Conservation (phyloP, 1,140 invertebrate genomes). For the Sweltsa coloradensis region DNA sequence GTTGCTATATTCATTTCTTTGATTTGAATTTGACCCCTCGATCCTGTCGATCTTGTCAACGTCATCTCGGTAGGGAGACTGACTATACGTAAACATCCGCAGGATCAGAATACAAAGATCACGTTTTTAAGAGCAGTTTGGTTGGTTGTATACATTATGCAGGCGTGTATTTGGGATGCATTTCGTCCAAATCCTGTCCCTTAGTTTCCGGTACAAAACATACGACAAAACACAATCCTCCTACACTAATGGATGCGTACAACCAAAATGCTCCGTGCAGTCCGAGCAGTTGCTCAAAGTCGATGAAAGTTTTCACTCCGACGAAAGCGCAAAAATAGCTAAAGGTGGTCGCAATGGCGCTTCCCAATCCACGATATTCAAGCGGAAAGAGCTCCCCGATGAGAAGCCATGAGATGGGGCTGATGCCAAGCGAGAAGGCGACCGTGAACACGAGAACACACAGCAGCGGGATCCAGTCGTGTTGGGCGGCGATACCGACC, state of each 20-base stretch:
- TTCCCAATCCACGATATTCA: slow-evolving; percentile 70
- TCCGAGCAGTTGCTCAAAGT: slow-evolving; percentile 60
- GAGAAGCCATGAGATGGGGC: slow-evolving; percentile 77
- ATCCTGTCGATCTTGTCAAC: too few species aligned
- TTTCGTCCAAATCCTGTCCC: slow-evolving; percentile 76
- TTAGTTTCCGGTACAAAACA: slow-evolving; percentile 85
- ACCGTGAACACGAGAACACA: slow-evolving; percentile 71
- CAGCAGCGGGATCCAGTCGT: slow-evolving; percentile 70
- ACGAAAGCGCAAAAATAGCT: slow-evolving; percentile 81
- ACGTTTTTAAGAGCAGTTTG: too few species aligned
- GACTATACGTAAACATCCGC: too few species aligned
- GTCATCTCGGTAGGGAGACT: too few species aligned
- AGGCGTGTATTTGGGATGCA: slow-evolving; percentile 40
- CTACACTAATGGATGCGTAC: slow-evolving; percentile 69
- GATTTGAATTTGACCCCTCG: too few species aligned
- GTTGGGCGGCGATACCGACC: slow-evolving; percentile 27
- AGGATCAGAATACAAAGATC: too few species aligned
- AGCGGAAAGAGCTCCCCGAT: slow-evolving; percentile 80
- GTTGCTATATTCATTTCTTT: too few species aligned
- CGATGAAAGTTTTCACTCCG: slow-evolving; percentile 76
- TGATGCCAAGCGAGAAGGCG: slow-evolving; percentile 76
- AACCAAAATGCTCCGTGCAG: slow-evolving; percentile 78
- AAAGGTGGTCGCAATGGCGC: slow-evolving; percentile 69
- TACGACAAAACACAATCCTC: slow-evolving; percentile 71
- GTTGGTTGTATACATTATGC: neutral